Conservation (phyloP, 2,113 vertebrate genomes). For the Oncorhynchus gorbuscha region DNA sequence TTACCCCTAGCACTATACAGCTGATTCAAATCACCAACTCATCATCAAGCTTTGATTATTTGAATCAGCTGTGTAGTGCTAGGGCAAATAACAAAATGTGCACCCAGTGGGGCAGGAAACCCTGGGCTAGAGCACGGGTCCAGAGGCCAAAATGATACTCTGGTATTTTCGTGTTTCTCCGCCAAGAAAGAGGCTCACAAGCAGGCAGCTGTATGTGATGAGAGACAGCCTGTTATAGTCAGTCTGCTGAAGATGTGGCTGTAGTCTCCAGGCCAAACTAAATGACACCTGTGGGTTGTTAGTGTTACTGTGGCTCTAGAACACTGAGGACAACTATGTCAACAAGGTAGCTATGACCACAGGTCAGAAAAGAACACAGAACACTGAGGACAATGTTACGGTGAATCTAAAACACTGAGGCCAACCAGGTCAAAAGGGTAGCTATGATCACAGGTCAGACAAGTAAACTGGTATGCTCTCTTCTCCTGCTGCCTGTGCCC, state of each 20-base stretch:
- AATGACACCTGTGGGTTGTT: constrained; percentile 49
- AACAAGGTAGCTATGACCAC: neutral
- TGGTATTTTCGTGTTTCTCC: constrained; percentile 48
- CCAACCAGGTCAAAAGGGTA: neutral
- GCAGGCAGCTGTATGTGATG: constrained; percentile 19
- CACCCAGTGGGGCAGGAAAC: too few species aligned
- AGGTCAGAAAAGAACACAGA: neutral
- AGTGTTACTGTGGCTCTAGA: constrained; percentile 25
- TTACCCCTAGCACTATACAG: too few species aligned
- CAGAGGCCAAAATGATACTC: constrained; percentile 48
- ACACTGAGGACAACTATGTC: neutral
- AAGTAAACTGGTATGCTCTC: neutral
- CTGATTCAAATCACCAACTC: too few species aligned
- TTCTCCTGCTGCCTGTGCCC: neutral
- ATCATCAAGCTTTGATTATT: too few species aligned
- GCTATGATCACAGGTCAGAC: neutral
- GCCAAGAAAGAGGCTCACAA: constrained; percentile 53
- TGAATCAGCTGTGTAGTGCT: too few species aligned
- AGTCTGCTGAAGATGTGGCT: constrained; percentile 19
- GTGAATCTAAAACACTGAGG: neutral
- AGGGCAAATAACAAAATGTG: too few species aligned
- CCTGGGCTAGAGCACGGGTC: constrained; percentile 18
- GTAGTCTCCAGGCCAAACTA: constrained; percentile 33
- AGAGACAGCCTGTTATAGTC: constrained; percentile 8
- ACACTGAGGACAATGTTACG: neutral